Conservation (phyloP, 2,888 invertebrate species). For the Calliopum simillimum region DNA sequence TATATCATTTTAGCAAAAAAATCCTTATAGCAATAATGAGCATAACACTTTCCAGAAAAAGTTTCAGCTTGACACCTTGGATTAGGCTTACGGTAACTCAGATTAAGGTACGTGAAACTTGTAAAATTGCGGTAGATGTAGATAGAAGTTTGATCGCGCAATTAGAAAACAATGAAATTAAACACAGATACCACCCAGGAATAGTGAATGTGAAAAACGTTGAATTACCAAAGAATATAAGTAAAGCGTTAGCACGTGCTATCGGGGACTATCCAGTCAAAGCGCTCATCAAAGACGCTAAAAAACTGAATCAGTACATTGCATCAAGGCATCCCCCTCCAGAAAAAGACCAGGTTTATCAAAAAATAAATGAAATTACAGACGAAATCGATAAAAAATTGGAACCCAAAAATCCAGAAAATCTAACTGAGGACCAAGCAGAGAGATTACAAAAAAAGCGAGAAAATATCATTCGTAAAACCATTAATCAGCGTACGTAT, state of each 20-base stretch:
- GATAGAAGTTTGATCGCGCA: slow-evolving; percentile 52
- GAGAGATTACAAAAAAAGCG: slow-evolving; percentile 67
- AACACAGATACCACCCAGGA: slow-evolving; percentile 82
- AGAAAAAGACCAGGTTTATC: slow-evolving; percentile 68
- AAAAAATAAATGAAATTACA: slow-evolving; percentile 55
- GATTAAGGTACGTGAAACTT: slow-evolving; percentile 47
- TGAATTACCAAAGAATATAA: slow-evolving; percentile 73
- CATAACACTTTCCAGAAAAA: not conserved
- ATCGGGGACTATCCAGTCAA: slow-evolving; percentile 73
- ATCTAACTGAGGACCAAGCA: slow-evolving; percentile 59
- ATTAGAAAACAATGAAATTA: slow-evolving; percentile 62
- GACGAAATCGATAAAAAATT: slow-evolving; percentile 56
- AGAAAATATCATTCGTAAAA: slow-evolving; percentile 70
- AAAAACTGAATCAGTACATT: slow-evolving; percentile 72
- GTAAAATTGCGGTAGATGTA: slow-evolving; percentile 60
- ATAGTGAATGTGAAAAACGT: slow-evolving; percentile 70
- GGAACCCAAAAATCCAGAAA: slow-evolving; percentile 46
- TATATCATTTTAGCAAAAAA: too few species aligned
- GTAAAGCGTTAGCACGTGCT: slow-evolving; percentile 70
- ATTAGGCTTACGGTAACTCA: not conserved
- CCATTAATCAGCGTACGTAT: slow-evolving; percentile 74
- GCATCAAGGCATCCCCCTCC: slow-evolving; percentile 74
- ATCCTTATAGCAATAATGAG: not conserved
- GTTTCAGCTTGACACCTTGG: not conserved
- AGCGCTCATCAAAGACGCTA: slow-evolving; percentile 70